Evolutionary conservation across 2,113 vertebrate genomes (phyloP), one percentile per base, ranked within the genome.

Genomic region (Raja brachyura): DNA sequence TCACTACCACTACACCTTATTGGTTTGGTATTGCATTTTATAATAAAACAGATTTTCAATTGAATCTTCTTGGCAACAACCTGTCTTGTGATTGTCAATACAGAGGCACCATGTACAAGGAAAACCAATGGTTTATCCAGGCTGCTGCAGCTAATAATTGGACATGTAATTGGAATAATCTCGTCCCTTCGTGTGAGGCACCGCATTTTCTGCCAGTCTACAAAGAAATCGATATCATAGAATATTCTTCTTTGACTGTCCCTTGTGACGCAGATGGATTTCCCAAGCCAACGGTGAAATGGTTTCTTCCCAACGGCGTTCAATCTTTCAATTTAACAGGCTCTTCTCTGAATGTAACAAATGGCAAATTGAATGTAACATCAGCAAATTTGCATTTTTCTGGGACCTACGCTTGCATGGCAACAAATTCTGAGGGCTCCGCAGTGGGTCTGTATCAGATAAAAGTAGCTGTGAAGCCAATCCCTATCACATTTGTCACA

Each of bases 91-190:
- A 93, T 8, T 94, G 93, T 66, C 28, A 48, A 3, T 94, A 63
- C 33, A 93, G 93, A 56, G 94, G 93, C 33, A 61, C 88, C 6
- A 68, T 79, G 20, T 70, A 93, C 39, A 33, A 79, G 0, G 94
- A 93, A 63, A 93, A 94, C 66, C n/a, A 18, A 9, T 94, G 94
- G 93, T 93, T 94, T 76, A 73, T 33, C 48, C 81, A 77, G n/a
- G 93, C 94, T 25, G n/a, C 93, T 54, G 83, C n/a, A 66, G 79
- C 93, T 20, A 93, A 94, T 76, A 85, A 93, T 63, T 93, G 63
- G 0, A 61, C 93, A 22, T 73, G 86, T 20, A 18, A 59, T 56
- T 31, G 48, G 54, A 39, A 61, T 6, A 8, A 10, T 11, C 28
- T 11, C 2, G 16, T 20, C 2, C 90, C 85, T n/a, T 56, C 8